Evolutionary conservation across 2,888 invertebrate species (phyloP).

Genomic region (Apodemia hepburni): DNA sequence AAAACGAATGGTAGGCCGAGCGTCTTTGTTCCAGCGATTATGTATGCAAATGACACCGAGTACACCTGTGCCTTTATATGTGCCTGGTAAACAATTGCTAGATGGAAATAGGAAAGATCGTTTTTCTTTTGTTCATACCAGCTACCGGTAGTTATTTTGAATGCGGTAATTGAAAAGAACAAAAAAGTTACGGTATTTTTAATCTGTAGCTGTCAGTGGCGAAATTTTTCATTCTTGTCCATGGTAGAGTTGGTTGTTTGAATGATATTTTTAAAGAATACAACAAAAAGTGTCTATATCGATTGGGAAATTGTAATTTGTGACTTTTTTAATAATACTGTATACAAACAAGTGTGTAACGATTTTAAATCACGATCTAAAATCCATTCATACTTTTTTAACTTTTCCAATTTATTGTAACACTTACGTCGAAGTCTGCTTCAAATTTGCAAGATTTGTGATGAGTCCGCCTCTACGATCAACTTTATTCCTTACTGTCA

Average conservation of each 20-base stretch:
- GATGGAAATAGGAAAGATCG: constrained; percentile 57
- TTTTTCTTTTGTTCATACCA: constrained; percentile 33
- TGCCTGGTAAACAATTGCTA: constrained; percentile 61
- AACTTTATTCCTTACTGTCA: too few relatives aligned
- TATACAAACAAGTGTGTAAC: too few relatives aligned
- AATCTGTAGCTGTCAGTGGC: constrained; percentile 10
- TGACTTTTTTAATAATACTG: too few relatives aligned
- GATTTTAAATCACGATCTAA: too few relatives aligned
- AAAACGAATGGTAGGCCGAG: constrained; percentile 39
- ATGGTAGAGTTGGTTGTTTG: not conserved
- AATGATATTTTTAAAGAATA: not conserved
- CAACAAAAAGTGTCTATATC: not conserved
- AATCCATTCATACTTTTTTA: too few relatives aligned
- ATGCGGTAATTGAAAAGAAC: constrained; percentile 26
- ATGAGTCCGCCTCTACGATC: too few relatives aligned
- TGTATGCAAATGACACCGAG: constrained; percentile 49
- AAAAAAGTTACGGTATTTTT: constrained; percentile 9
- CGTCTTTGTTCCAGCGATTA: constrained; percentile 66
- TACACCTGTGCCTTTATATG: constrained; percentile 61
- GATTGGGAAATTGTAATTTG: too few relatives aligned
- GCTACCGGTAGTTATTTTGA: constrained; percentile 44
- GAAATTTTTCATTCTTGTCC: not conserved
- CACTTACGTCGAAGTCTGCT: too few relatives aligned
- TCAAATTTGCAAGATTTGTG: too few relatives aligned
- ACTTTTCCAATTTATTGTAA: too few relatives aligned